These are phyloP conservation scores for Theropithecus gelada DNA, from an alignment of 2,113 vertebrate genomes.

Conservation along the genomic window DNA sequence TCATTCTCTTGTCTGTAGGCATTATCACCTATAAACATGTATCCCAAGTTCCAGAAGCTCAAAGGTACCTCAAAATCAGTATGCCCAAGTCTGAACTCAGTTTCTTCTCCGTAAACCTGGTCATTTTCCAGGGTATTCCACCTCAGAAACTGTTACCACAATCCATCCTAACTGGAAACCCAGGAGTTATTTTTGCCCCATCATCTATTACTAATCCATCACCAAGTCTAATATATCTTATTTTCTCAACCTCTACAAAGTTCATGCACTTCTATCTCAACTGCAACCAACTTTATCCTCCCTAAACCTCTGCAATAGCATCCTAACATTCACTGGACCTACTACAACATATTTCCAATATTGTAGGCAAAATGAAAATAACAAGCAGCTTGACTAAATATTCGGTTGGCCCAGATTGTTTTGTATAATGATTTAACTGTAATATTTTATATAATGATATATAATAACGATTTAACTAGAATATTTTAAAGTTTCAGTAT, in stretches of 20 bases:
- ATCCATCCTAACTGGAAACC: background rate
- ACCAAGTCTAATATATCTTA: background rate
- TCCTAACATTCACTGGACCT: background rate
- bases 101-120: background rate
- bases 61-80: background rate
- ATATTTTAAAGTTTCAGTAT: background rate
- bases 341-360: background rate
- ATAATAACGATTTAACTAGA: background rate
- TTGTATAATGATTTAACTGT: background rate
- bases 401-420: background rate
- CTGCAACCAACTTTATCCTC: background rate
- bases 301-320: background rate
- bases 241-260: background rate
- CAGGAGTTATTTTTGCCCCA: background rate
- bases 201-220: background rate
- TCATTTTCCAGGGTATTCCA: background rate
- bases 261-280: background rate
- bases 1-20: background rate
- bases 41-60: background rate
- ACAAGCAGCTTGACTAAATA: background rate
- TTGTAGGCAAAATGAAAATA: background rate
- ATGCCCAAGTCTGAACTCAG: background rate
- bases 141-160: background rate
- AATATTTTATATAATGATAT: background rate
- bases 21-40: background rate